Evolutionary conservation across 1,140 invertebrate species (phyloP).

Genomic region (Drosophila novamexicana): DNA sequence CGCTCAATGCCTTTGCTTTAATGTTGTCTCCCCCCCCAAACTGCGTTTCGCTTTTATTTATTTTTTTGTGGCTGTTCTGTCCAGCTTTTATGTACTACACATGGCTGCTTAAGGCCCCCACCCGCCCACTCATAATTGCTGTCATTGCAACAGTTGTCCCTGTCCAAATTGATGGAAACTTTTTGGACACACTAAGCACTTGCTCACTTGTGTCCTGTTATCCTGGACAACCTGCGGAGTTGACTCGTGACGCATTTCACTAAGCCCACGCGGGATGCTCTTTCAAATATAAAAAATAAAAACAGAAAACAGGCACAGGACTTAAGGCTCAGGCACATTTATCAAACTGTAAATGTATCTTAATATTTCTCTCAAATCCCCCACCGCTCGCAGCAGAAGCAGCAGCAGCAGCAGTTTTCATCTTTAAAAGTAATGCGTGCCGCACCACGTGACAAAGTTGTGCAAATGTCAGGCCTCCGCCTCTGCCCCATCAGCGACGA

Average conservation of each 20-base stretch:
- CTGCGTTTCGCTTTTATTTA: conserved; percentile 37
- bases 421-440: conserved; percentile 56
- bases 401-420: conserved; percentile 10
- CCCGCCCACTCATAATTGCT: conserved; percentile 61
- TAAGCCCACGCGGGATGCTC: conserved; percentile 23
- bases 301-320: conserved; percentile 3
- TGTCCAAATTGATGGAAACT: conserved; percentile 63
- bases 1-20: conserved; percentile 60
- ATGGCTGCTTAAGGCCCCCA: conserved; percentile 12
- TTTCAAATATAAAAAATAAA: neutral
- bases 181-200: conserved; percentile 45
- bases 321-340: conserved; percentile 51
- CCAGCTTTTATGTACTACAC: conserved; percentile 47
- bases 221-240: conserved; percentile 47
- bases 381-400: neutral
- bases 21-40: conserved; percentile 1
- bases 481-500: neutral
- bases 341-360: conserved; percentile 63
- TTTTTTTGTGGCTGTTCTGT: neutral
- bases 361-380: conserved; percentile 13
- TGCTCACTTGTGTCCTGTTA: conserved; percentile 10
- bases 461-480: conserved; percentile 37
- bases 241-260: conserved; percentile 52
- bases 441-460: conserved; percentile 55
- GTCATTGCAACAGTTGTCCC: conserved; percentile 75